Conservation (phyloP, 2,888 invertebrate genomes). For the Nomada lathburiana region DNA sequence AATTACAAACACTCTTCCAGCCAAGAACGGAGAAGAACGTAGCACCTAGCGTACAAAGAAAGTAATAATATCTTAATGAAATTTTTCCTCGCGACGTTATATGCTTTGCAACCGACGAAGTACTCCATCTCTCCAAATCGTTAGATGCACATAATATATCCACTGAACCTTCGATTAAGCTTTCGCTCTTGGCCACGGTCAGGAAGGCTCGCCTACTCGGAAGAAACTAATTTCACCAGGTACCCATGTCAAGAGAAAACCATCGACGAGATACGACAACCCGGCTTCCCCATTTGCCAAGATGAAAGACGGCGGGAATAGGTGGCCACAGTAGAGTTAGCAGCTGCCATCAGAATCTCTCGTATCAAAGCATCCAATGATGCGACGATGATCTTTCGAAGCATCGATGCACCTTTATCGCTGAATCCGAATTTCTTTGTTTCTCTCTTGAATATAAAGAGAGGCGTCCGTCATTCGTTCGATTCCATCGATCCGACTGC, state of each 20-base stretch:
- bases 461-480: background rate
- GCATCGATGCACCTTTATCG: constrained; percentile 10
- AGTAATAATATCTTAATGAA: too few relatives aligned
- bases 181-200: background rate
- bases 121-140: too few relatives aligned
- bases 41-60: too few relatives aligned
- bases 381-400: background rate
- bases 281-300: constrained; percentile 12
- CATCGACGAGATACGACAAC: constrained; percentile 12
- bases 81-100: too few relatives aligned
- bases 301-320: constrained; percentile 19
- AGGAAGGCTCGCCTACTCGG: background rate
- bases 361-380: constrained; percentile 21
- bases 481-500: background rate
- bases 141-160: too few relatives aligned
- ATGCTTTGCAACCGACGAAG: too few relatives aligned
- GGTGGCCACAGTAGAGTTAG: background rate
- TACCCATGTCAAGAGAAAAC: constrained; percentile 5
- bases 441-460: background rate
- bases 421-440: background rate
- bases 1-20: background rate
- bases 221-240: constrained; percentile 41
- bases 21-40: too few relatives aligned
- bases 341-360: constrained; percentile 8
- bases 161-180: background rate